phyloP scores from a whole-genome alignment of 2,888 invertebrate genomes.

The Lordiphosa andalusiaca region DNA sequence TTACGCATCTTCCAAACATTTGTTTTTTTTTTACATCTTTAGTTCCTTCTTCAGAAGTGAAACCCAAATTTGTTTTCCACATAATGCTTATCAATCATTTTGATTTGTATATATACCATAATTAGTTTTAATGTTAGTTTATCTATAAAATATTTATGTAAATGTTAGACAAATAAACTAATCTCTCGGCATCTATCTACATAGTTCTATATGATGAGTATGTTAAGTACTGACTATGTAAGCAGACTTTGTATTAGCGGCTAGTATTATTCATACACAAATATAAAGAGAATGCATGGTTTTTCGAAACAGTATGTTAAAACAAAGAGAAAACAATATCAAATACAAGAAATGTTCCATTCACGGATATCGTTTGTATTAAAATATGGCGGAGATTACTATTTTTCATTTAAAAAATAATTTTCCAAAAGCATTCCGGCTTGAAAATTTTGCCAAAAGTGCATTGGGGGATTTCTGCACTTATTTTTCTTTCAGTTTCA shows the following conservation, averaged over 20 bases:
- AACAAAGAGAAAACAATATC: slow-evolving; percentile 20
- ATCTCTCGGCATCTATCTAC: slow-evolving; percentile 22
- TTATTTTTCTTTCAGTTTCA: too few species aligned
- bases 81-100: slow-evolving; percentile 7
- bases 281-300: slow-evolving; percentile 18
- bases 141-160: slow-evolving; percentile 35
- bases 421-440: too few species aligned
- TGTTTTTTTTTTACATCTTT: slow-evolving; percentile 9
- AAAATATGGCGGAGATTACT: not conserved
- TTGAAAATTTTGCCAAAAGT: too few species aligned
- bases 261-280: slow-evolving; percentile 21
- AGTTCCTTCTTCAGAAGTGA: slow-evolving; percentile 1
- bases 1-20: slow-evolving; percentile 13
- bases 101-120: slow-evolving; percentile 46
- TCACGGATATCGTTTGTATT: slow-evolving; percentile 11
- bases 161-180: slow-evolving; percentile 42
- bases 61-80: slow-evolving; percentile 11
- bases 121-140: slow-evolving; percentile 29
- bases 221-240: slow-evolving; percentile 24
- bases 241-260: slow-evolving; percentile 39
- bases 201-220: slow-evolving; percentile 18
- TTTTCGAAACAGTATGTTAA: slow-evolving; percentile 18
- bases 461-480: too few species aligned
- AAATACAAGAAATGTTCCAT: slow-evolving; percentile 45
- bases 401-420: not conserved